phyloP scores from a whole-genome alignment of 2,888 invertebrate genomes.

The Vesta saturnalis region DNA sequence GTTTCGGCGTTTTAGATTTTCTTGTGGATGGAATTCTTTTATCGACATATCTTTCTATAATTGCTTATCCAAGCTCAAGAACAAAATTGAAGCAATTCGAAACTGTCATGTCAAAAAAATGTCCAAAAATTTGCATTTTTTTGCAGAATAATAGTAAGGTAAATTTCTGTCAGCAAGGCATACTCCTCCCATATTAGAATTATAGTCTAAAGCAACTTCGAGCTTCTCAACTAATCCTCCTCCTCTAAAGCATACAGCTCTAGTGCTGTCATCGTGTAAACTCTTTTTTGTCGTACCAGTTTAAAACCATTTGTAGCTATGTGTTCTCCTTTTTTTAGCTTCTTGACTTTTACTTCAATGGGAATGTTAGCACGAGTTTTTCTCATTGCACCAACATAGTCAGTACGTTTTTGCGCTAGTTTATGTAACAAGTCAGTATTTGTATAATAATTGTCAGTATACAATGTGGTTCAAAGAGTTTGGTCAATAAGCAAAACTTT shows the following conservation, averaged over 20 bases:
- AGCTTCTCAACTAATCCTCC: too few relatives aligned
- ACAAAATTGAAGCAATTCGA: not conserved
- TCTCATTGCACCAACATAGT: not conserved
- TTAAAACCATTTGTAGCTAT: too few relatives aligned
- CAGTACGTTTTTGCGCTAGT: not conserved
- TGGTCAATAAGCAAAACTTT: too few relatives aligned
- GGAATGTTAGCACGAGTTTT: not conserved
- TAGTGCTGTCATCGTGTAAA: too few relatives aligned
- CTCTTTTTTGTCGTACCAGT: too few relatives aligned
- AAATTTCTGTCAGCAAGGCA: not conserved
- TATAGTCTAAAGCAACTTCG: too few relatives aligned
- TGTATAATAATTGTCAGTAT: not conserved
- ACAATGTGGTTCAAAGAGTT: too few relatives aligned
- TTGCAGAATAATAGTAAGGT: not conserved
- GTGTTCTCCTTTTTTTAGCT: too few relatives aligned
- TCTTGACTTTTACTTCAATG: not conserved
- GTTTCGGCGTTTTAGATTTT: not conserved
- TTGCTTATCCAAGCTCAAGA: not conserved
- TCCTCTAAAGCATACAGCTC: too few relatives aligned
- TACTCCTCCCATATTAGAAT: too few relatives aligned
- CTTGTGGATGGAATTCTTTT: not conserved
- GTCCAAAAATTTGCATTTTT: not conserved
- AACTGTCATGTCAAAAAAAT: not conserved
- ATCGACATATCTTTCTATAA: not conserved
- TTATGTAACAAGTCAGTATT: not conserved